These are phyloP conservation scores for Agrochola lychnidis DNA, from an alignment of 2,888 invertebrate species.

Conservation along the genomic window DNA sequence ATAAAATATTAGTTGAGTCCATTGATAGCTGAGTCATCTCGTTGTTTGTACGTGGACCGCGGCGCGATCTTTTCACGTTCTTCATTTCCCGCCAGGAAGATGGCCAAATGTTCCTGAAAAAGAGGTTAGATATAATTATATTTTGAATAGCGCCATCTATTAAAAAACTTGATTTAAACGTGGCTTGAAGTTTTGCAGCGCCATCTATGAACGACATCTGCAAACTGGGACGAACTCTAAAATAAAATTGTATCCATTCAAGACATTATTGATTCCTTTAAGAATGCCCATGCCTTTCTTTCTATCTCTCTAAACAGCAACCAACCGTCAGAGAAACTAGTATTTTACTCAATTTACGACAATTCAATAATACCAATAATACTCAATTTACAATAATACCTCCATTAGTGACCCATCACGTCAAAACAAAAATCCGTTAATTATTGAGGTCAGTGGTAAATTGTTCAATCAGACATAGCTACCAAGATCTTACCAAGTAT, in stretches of 20 bases:
- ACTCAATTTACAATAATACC: not conserved
- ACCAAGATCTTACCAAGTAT: conserved; percentile 86
- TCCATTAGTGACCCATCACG: no score
- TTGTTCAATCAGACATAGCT: not conserved
- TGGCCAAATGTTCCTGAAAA: conserved; percentile 91
- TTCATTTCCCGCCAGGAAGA: conserved; percentile 92
- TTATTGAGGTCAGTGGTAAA: not conserved
- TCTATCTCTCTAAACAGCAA: not conserved
- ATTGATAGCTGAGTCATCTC: conserved; percentile 85
- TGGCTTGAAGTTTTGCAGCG: not conserved
- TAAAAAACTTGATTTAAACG: not conserved
- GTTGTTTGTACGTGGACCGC: conserved; percentile 82
- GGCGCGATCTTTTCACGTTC: conserved; percentile 91
- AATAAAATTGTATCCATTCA: not conserved
- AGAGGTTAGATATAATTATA: conserved; percentile 12
- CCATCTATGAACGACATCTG: conserved; percentile 40
- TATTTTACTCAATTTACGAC: not conserved
- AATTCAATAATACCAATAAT: no score
- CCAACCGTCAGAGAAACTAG: not conserved
- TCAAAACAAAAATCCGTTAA: not conserved
- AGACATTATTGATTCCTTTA: not conserved
- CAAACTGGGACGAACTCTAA: not conserved
- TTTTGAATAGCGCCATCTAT: conserved; percentile 5
- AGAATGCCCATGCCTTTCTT: not conserved
- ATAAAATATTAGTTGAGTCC: conserved; percentile 80